Percentiles rank a stretch among this genome's conserved stretches.
Evolutionary conservation across 2,113 vertebrate genomes (phyloP).

Genomic region (Jaculus jaculus): DNA sequence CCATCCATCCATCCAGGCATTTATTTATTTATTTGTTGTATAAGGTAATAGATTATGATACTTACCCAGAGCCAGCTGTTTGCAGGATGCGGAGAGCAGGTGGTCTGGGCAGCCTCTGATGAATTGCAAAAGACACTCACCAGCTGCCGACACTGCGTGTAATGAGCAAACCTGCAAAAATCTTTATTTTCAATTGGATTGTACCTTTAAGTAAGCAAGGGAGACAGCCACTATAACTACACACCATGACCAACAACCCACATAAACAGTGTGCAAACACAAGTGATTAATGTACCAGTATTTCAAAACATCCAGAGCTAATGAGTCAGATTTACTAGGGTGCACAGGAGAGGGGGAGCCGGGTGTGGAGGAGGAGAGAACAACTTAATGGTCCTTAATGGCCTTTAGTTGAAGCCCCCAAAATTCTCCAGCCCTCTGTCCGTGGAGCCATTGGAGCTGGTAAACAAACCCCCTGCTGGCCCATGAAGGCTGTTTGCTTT

Average conservation of each 20-base stretch:
- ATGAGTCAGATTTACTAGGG: constrained; percentile 78
- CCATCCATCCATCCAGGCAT: constrained; percentile 67
- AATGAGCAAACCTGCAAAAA: constrained; percentile 90
- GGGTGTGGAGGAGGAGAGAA: constrained; percentile 59
- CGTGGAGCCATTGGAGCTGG: constrained; percentile 58
- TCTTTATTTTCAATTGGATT: constrained; percentile 90
- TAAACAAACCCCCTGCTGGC: constrained; percentile 74
- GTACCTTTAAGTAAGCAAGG: constrained; percentile 88
- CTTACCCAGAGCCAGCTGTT: constrained; percentile 88
- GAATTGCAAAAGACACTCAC: constrained; percentile 90
- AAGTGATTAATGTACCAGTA: constrained; percentile 86
- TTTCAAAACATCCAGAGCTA: constrained; percentile 81
- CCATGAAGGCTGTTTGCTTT: constrained; percentile 69
- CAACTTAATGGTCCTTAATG: constrained; percentile 77
- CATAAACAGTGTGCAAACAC: constrained; percentile 86
- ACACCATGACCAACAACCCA: constrained; percentile 87
- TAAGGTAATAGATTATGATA: constrained; percentile 88
- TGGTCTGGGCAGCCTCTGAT: constrained; percentile 89
- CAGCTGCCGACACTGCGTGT: constrained; percentile 88
- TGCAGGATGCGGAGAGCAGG: constrained; percentile 88
- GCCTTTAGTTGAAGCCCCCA: constrained; percentile 59
- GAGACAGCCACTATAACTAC: constrained; percentile 87
- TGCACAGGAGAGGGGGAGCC: constrained; percentile 48
- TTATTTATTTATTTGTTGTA: constrained; percentile 89
- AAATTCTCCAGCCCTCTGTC: constrained; percentile 71